A percentile compares a stretch with the other conserved stretches of the same genome.
These are phyloP conservation scores for Parauchenoglanis punctatus DNA, from an alignment of 2,797 vertebrate genomes.

Conservation along the genomic window DNA sequence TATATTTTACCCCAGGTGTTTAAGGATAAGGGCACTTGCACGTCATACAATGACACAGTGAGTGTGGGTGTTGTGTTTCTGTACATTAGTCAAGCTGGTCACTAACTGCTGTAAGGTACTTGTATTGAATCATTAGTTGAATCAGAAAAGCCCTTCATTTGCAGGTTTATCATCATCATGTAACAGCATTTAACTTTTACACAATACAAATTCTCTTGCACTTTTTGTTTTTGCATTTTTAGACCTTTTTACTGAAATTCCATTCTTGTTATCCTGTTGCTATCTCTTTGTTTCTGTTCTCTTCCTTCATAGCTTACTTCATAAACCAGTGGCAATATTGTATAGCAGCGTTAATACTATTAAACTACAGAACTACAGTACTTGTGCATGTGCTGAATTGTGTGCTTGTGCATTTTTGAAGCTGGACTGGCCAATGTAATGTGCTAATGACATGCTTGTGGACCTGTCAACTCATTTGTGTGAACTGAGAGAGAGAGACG, in stretches of 20 bases:
- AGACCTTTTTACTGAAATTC: background rate
- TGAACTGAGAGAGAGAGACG: conserved; percentile 9
- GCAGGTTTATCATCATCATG: background rate
- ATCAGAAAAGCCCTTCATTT: background rate
- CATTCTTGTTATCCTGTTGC: background rate
- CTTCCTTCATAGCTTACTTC: background rate
- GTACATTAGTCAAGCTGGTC: conserved; percentile 26
- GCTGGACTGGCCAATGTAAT: conserved; percentile 14
- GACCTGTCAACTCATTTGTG: background rate
- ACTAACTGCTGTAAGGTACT: conserved; percentile 20
- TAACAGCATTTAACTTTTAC: background rate
- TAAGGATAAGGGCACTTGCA: conserved; percentile 11
- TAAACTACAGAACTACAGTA: background rate
- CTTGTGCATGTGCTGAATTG: conserved; percentile 15
- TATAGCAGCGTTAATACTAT: background rate
- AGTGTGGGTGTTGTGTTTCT: conserved; percentile 15
- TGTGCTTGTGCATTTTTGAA: background rate
- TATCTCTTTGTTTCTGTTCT: background rate
- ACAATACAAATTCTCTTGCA: background rate
- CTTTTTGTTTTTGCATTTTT: background rate
- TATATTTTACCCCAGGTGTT: conserved; percentile 47
- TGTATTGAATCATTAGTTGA: conserved; percentile 25
- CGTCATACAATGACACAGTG: conserved; percentile 25
- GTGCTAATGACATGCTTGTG: conserved; percentile 9
- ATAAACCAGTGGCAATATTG: background rate